These are phyloP conservation scores for Aleiodes testaceus DNA, from an alignment of 2,888 invertebrate genomes.

Conservation along the genomic window DNA sequence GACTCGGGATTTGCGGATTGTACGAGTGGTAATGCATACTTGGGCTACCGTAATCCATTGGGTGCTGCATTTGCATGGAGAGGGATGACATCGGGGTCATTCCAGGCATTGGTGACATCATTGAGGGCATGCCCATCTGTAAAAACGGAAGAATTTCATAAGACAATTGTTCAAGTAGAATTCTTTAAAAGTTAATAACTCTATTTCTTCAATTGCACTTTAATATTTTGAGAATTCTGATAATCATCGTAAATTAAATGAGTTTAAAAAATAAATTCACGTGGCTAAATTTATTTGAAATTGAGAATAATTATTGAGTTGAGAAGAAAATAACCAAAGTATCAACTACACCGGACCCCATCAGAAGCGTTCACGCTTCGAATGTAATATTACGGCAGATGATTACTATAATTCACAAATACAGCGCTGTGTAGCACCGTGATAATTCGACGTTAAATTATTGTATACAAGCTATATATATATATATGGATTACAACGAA, in stretches of 20 bases:
- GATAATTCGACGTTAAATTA: constrained; percentile 51
- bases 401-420: constrained; percentile 56
- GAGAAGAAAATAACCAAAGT: constrained; percentile 26
- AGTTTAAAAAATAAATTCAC: constrained; percentile 8
- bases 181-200: too few relatives aligned
- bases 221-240: too few relatives aligned
- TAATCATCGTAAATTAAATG: constrained; percentile 22
- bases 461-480: constrained; percentile 36
- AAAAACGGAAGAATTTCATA: not conserved
- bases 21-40: constrained; percentile 58
- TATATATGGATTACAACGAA: constrained; percentile 51
- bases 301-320: constrained; percentile 35
- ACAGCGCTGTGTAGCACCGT: constrained; percentile 47
- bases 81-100: constrained; percentile 58
- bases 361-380: constrained; percentile 44
- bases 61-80: constrained; percentile 60
- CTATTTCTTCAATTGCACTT: too few relatives aligned
- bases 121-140: constrained; percentile 62
- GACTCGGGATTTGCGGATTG: constrained; percentile 52
- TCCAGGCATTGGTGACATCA: constrained; percentile 46
- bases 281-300: constrained; percentile 5
- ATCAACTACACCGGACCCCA: constrained; percentile 36
- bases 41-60: constrained; percentile 61
- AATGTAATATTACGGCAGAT: constrained; percentile 43
- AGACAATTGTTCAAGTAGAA: not conserved